Evolutionary conservation across 1,140 invertebrate genomes (phyloP).

Genomic region (Cotesia glomerata): DNA sequence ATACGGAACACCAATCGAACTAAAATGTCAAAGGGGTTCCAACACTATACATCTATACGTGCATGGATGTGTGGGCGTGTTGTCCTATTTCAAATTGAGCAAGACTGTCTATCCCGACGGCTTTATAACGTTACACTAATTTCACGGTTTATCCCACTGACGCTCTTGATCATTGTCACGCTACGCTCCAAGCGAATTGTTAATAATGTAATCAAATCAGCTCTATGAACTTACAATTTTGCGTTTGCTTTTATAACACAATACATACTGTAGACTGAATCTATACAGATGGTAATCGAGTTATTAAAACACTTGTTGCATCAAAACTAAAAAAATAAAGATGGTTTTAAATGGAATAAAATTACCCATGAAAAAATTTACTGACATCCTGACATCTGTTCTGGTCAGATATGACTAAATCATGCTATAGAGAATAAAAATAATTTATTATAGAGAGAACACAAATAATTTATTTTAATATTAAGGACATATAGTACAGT

Average conservation of each 20-base stretch:
- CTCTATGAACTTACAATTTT: not conserved
- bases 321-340: not conserved
- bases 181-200: not conserved
- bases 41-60: not conserved
- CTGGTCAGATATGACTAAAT: too few relatives aligned
- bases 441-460: too few relatives aligned
- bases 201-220: not conserved
- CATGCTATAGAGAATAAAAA: too few relatives aligned
- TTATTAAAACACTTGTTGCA: not conserved
- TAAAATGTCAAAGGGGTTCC: slow-evolving; percentile 4
- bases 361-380: too few relatives aligned
- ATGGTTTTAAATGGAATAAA: too few relatives aligned
- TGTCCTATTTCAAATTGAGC: slow-evolving; percentile 9
- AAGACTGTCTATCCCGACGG: not conserved
- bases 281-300: not conserved
- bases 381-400: too few relatives aligned
- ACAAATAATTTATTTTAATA: too few relatives aligned
- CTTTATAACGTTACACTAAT: slow-evolving; percentile 11
- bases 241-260: not conserved
- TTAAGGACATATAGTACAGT: too few relatives aligned
- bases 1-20: slow-evolving; percentile 7
- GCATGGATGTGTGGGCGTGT: not conserved
- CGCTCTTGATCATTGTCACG: not conserved
- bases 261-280: not conserved
- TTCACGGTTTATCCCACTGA: slow-evolving; percentile 9